A percentile compares a stretch with the other conserved stretches of the same genome.
These are phyloP conservation scores for Drosophila persimilis DNA, from an alignment of 1,140 invertebrate genomes.

Conservation along the genomic window DNA sequence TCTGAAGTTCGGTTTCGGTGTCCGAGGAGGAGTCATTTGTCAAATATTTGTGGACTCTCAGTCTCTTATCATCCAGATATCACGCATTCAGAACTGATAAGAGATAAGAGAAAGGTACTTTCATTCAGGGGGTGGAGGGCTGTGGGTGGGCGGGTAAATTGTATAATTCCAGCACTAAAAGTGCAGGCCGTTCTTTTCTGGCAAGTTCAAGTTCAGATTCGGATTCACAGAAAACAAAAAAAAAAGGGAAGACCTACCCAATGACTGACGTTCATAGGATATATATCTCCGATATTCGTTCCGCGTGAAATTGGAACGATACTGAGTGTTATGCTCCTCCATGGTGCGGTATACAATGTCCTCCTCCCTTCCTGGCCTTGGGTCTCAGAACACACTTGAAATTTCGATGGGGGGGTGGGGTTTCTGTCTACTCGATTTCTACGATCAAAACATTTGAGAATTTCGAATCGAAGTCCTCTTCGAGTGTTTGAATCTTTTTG, in stretches of 20 bases:
- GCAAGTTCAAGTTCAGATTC: conserved; percentile 62
- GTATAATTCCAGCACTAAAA: conserved; percentile 24
- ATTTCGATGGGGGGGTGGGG: conserved; percentile 5
- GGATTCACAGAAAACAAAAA: too few species aligned
- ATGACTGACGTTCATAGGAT: conserved; percentile 77
- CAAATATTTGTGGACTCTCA: conserved; percentile 38
- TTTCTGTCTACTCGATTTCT: neutral
- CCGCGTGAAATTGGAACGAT: conserved; percentile 71
- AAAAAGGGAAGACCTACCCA: conserved; percentile 58
- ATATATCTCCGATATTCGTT: conserved; percentile 77
- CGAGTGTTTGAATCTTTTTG: conserved; percentile 3
- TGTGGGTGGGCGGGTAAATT: conserved; percentile 10
- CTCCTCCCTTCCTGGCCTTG: neutral
- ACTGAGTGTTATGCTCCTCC: conserved; percentile 57
- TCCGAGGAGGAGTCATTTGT: conserved; percentile 25
- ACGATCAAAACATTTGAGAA: conserved; percentile 17
- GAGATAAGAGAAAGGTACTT: conserved; percentile 44
- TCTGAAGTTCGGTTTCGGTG: conserved; percentile 5
- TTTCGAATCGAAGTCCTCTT: neutral
- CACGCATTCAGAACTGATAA: conserved; percentile 28
- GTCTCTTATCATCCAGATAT: conserved; percentile 19
- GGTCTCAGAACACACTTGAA: conserved; percentile 3
- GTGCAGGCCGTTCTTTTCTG: too few species aligned
- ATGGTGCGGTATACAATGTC: conserved; percentile 17
- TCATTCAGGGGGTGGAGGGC: neutral